Base-by-base conservation (phyloP, 2,888 invertebrate genomes). In the Anarsia innoxiella region DNA sequence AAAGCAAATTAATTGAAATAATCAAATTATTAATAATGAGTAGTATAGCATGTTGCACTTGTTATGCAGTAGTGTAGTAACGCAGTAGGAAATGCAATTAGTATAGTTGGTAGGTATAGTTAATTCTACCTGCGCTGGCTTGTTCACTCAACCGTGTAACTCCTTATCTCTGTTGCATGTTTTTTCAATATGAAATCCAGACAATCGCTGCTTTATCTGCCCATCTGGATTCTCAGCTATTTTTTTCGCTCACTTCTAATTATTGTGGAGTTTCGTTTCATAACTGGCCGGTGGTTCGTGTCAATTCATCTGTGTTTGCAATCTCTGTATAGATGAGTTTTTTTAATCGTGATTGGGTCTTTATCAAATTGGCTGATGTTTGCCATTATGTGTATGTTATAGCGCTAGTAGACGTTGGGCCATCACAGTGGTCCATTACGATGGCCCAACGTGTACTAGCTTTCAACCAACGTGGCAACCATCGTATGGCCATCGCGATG, bases 141-240 rank as follows among this genome's bases (percentile, higher is more conserved):
- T 11, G 28, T 23, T 74, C 77, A 72, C 75, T 82, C 74, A 73
- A 55, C 59, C 84, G 59, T 79, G 72, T 80, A 83, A 79, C 75
- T 58, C 65, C 82, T 83, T 83, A 84, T 84, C 83, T 82, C 68
- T 66, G 63, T 83, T 83, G 83, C 83, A 82, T 83, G 84, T 73
- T 82, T 84, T 84, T 83, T 84, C 80, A 78, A 80, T 83, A 83
- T 80, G 80, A 78, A 80, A 80, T 74, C 68, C 59, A 78, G 70
- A 79, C 83, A 82, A 83, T 82, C 80, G 72, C 63, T 45, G 54
- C 48, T 65, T 73, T 82, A 79, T 83, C 82, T 70, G 63, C 49
- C 66, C 71, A 83, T 83, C 83, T 58, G 72, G 69, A 79, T 83
- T 83, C 83, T 77, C 83, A 77, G 75, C 69, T 73, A 73, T 80